Base-by-base conservation (phyloP, 2,888 invertebrate species). In the Pomacea canaliculata region DNA sequence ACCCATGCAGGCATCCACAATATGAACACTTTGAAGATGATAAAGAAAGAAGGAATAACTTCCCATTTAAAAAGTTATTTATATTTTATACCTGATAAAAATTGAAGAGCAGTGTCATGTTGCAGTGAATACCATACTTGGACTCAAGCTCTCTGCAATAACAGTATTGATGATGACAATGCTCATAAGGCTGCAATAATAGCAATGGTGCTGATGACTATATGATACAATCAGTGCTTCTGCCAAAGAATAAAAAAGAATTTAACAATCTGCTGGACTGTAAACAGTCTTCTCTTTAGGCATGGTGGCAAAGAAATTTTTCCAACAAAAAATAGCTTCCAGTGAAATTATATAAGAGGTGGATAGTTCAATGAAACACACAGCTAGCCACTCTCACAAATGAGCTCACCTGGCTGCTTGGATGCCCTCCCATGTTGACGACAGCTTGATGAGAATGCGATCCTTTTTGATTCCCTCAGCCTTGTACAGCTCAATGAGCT, bases 381-480 rank as follows among this genome's bases (percentile, higher is more conserved):
- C 23, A 65, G 37, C 19, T 18, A 5, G 68, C 7, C 3, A 76
- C n/a, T 16, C 92, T 92, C 51, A 56, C 16, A 56, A 56, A 56
- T 10, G 16, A 56, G 16, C 12, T 56, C 92, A 96, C 96, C 94
- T 96, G 46, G 98, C 99, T 59, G 99, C 99, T 92, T 98, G 96
- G 82, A 99, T 98, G 51, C 99, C 99, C 92, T 99, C 99, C 99
- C 99, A 99, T 0, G 99, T 99, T 1, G 98, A 97, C 0, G 98
- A 97, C 82, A 99, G 92, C 92, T 99, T 99, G 83, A 99, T 99
- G 37, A 99, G 93, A 89, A 99, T 94, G 76, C 99, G 94, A 23
- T 99, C 96, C 90, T 97, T 98, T 75, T 73, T 74, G 75, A 99
- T 95, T 9, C 98, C 98, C 87, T 94, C 93, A 79, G 96, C 95